Evolutionary conservation across 2,113 vertebrate genomes (phyloP), one percentile per base, ranked within the genome.

Genomic region (Brachirus orientalis): DNA sequence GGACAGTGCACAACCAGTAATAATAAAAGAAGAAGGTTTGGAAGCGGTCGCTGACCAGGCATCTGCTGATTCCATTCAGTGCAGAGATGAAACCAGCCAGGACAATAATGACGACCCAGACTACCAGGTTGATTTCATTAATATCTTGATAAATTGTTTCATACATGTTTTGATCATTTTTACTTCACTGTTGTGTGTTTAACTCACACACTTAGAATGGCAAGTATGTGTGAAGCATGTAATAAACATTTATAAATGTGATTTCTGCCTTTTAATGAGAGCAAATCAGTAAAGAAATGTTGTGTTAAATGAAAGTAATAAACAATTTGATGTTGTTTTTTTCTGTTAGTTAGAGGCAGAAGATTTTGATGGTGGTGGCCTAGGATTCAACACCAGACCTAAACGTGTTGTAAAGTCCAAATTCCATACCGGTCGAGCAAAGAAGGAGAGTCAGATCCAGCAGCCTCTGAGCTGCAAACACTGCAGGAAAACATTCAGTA

Each of bases 401-500:
- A 86, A 71, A 63, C 62, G 57, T 1, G 37, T 63, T 0, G 9
- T 18, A 1, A 86, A 80, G 58, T 33, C 75, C 50, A 85, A 38
- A 54, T 9, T 55, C 2, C 62, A 14, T 6, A 66, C 58, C 13
- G 82, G 67, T 1, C 58, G 52, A 44, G 56, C 35, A 1, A 67
- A 44, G 58, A 65, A 47, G 38, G 68, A 62, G 33, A 36, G 22
- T 37, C 18, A 22, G 37, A 73, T 19, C 63, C 63, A 85, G 62
- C 76, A 64, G 41, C 35, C 72, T 43, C 71, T 90, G 72, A 88
- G 85, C 80, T 90, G 91, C 71, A 90, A 71, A 56, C 73, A 79
- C 80, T 91, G 91, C 77, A 84, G 72, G 73, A 91, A 87, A 46
- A 88, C 82, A 11, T 92, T 90, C 77, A 77, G 57, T 67, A 89